Conservation (phyloP, 2,888 invertebrate species). For the Ophion slaviceki region DNA sequence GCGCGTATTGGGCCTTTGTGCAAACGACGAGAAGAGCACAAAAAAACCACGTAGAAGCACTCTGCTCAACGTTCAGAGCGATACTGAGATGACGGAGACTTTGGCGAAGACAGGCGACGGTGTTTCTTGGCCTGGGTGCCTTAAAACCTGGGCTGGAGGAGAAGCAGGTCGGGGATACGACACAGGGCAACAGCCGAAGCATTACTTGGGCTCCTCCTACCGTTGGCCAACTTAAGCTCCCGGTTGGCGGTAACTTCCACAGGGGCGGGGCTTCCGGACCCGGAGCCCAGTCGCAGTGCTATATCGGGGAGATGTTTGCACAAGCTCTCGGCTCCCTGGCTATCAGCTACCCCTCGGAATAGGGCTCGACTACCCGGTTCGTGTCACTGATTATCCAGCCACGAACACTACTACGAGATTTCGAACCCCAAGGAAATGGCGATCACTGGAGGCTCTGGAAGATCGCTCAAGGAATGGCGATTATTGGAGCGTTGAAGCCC, state of each 20-base stretch:
- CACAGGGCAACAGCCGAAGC: conserved; percentile 66
- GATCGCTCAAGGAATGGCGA: conserved; percentile 4
- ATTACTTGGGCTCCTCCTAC: conserved; percentile 80
- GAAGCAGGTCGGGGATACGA: conserved; percentile 26
- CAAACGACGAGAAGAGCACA: conserved; percentile 7
- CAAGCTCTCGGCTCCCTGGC: conserved; percentile 65
- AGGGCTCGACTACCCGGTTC: neutral
- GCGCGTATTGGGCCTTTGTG: neutral
- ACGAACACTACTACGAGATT: neutral
- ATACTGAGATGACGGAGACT: conserved; percentile 71
- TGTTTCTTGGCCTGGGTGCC: conserved; percentile 39
- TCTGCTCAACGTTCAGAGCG: conserved; percentile 73
- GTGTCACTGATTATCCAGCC: conserved; percentile 16
- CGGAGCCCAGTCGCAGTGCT: conserved; percentile 72
- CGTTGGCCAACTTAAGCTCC: conserved; percentile 75
- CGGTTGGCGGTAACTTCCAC: conserved; percentile 80
- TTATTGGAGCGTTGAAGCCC: neutral
- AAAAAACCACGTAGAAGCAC: conserved; percentile 58
- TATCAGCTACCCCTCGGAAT: conserved; percentile 51
- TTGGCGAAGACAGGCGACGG: conserved; percentile 61
- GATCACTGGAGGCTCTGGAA: neutral
- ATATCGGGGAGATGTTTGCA: conserved; percentile 43
- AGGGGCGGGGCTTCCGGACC: conserved; percentile 80
- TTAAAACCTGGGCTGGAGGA: conserved; percentile 60
- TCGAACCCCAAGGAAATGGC: conserved; percentile 31